A percentile compares a stretch with the other conserved stretches of the same genome.
Conservation (phyloP, 2,797 vertebrate genomes). For the Brachymystax lenok region DNA sequence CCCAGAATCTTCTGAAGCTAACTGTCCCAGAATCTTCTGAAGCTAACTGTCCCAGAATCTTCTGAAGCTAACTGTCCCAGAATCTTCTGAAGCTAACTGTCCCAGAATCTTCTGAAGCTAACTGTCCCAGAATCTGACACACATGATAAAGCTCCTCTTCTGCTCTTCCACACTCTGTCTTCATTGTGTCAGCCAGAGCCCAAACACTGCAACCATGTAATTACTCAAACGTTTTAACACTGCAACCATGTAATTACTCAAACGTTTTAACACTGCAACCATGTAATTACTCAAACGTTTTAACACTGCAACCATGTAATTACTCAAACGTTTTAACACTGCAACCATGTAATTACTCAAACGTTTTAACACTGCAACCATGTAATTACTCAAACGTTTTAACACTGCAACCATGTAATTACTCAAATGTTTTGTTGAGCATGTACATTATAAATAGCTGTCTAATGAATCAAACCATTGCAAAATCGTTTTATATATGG, state of each 20-base stretch:
- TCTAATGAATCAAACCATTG: not conserved
- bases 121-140: slow-evolving; percentile 5
- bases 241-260: not conserved
- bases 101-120: not conserved
- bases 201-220: not conserved
- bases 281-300: slow-evolving; percentile 11
- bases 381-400: no score
- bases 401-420: not conserved
- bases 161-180: slow-evolving; percentile 32
- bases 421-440: slow-evolving; percentile 5
- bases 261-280: no score
- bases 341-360: not conserved
- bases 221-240: no score
- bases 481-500: not conserved
- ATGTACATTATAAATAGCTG: slow-evolving; percentile 11
- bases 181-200: slow-evolving; percentile 18
- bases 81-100: not conserved
- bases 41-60: no score
- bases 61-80: no score
- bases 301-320: not conserved
- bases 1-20: not conserved
- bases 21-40: not conserved
- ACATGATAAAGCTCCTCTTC: slow-evolving; percentile 14
- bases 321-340: no score
- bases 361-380: not conserved